Base-by-base conservation (phyloP, 2,888 invertebrate genomes). In the Escarpia spicata region DNA sequence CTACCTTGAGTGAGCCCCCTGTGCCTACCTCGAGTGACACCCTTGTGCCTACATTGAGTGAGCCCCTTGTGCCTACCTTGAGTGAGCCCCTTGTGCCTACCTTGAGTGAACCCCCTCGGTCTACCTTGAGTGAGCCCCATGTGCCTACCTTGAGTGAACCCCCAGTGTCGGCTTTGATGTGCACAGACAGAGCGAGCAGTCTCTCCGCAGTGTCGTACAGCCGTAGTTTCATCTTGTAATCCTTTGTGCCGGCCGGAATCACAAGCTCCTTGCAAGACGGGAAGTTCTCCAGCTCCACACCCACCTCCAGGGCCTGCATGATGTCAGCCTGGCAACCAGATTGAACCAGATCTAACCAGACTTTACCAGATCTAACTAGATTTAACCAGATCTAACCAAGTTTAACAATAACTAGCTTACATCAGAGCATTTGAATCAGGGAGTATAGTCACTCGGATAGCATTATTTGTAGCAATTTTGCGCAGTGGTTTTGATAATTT, bases 241-340 rank as follows among this genome's bases (percentile, higher is more conserved):
- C 96, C 90, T 94, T 95, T 10, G 96, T 96, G 91, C 95, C 96
- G 3, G 96, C 95, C 31, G 97, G 97, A 58, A 97, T 96, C 26
- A 95, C 96, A 93, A 98, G 97, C 91, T 97, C 97, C 6, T 98
- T 97, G 60, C 98, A 97, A 92, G 97, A 97, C 1, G 97, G 97
- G 97, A 99, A 99, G 93, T 98, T 98, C 95, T 99, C 99, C 93
- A 99, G 97, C 92, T 98, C 97, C 92, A 99, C 97, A 93, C 97
- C 97, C 45, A 99, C 96, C 95, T 98, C 98, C 52, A 96, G 92
- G 2, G 97, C 97, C 94, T 98, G 97, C 92, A 98, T 98, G 12
- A 98, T 97, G 96, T 98, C 97, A 94, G 98, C 97, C 98, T 98
- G 92, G 10, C 60, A 9, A 75, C 52, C 6, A 93, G n/a, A 52